A percentile compares a stretch with the other conserved stretches of the same genome.
Conservation (phyloP, 2,888 invertebrate species). For the Hyles lineata region DNA sequence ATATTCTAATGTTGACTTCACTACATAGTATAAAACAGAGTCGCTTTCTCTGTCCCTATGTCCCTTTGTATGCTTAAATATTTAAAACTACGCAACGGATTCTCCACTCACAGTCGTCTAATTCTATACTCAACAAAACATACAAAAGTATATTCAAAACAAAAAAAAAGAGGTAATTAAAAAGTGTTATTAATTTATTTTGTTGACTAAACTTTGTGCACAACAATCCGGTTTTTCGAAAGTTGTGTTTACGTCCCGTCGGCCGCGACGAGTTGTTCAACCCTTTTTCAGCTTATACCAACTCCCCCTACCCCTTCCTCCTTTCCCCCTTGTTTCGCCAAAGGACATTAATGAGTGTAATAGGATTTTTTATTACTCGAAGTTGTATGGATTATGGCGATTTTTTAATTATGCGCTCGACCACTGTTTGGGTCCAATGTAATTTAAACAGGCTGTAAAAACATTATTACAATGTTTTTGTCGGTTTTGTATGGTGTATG, state of each 20-base stretch:
- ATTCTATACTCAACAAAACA: neutral
- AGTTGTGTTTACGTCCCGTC: neutral
- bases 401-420: constrained; percentile 1
- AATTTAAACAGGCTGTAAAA: neutral
- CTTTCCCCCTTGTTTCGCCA: no score
- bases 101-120: no score
- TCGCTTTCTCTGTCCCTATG: no score
- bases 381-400: neutral
- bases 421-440: neutral
- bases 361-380: constrained; percentile 15
- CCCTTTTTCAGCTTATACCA: constrained; percentile 18
- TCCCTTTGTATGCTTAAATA: no score
- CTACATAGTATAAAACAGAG: no score
- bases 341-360: constrained; percentile 18
- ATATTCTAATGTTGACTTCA: no score
- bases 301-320: no score
- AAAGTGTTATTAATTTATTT: neutral
- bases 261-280: constrained; percentile 4
- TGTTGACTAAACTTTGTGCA: neutral
- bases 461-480: no score
- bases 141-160: neutral
- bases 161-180: neutral
- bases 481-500: no score
- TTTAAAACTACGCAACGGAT: no score
- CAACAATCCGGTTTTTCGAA: neutral